Evolutionary conservation across 2,888 invertebrate genomes (phyloP), one percentile per base, ranked within the genome.

Genomic region (Ceraclea dissimilis): DNA sequence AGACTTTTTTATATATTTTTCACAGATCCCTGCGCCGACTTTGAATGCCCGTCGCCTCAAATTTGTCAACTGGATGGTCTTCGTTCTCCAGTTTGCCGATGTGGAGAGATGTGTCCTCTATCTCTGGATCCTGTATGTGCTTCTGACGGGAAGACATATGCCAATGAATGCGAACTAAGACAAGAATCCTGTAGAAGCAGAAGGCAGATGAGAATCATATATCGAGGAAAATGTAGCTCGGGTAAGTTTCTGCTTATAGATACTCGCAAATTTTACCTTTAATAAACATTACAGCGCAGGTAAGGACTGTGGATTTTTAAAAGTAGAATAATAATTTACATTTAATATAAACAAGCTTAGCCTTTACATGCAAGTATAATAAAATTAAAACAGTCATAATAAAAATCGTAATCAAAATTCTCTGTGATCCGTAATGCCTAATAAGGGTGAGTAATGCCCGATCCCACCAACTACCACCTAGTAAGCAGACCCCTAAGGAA

Each of bases 31-130:
- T 93, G 93, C 71, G 81, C 83, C 44, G 86, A 83, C 56, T 80
- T 88, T 63, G 80, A 83, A 66, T 93, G 93, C 72, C 78, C 83
- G 22, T 83, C 86, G 63, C 86, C 87, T 26, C 88, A 91, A 68
- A 79, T 90, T 58, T 93, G 93, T 73, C 90, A 89, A 70, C 75
- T 93, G 71, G 89, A 90, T 71, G 82, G 81, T 64, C 81, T 84
- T 52, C 81, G 93, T 48, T 81, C 84, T 63, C 89, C 93, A 1
- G 79, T 81, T 44, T 93, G 93, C 70, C 81, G 83, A 59, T 93
- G 93, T 70, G 86, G 88, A 56, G 87, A 88, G 63, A 79, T 83
- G 50, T 88, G 90, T 66, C 86, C 88, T 52, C 79, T 91, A 64
- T 80, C 86, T 65, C 85, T 86, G 65, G 78, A 83, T 47, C 82